A percentile compares a stretch with the other conserved stretches of the same genome.
Conservation (phyloP, 2,797 vertebrate genomes). For the Morelia viridis region DNA sequence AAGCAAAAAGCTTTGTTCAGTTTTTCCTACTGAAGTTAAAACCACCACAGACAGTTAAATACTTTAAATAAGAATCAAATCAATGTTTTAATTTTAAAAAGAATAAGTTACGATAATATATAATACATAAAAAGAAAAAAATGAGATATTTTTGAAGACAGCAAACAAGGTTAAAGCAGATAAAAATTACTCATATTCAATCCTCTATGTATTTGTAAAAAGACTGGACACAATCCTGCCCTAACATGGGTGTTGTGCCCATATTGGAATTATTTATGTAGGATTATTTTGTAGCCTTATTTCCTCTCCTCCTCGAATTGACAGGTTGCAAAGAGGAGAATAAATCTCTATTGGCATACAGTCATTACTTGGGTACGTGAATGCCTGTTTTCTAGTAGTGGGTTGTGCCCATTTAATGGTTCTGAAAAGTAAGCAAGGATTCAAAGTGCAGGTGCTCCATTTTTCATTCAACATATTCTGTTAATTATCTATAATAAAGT, state of each 20-base stretch:
- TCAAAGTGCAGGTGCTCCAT: conserved; percentile 86
- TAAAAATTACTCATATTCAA: conserved; percentile 49
- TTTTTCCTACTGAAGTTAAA: conserved; percentile 71
- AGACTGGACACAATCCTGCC: conserved; percentile 20
- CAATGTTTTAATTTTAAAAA: conserved; percentile 64
- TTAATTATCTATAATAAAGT: conserved; percentile 74
- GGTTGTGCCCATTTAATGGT: neutral
- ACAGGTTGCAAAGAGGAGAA: neutral
- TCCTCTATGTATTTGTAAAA: conserved; percentile 39
- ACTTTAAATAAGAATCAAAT: conserved; percentile 69
- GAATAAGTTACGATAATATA: conserved; percentile 53
- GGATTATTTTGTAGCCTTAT: neutral
- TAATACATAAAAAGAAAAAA: conserved; percentile 57
- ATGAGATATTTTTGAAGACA: conserved; percentile 55
- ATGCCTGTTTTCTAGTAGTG: neutral
- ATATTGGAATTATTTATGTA: neutral
- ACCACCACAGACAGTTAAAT: conserved; percentile 73
- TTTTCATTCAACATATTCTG: conserved; percentile 69
- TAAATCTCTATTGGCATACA: neutral
- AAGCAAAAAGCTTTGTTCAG: conserved; percentile 65
- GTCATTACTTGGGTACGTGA: neutral
- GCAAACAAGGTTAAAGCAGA: conserved; percentile 61
- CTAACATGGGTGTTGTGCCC: neutral
- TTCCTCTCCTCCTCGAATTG: neutral
- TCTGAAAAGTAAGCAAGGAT: conserved; percentile 69